phyloP scores from a whole-genome alignment of 2,888 invertebrate species.

The Eilema griseolum region DNA sequence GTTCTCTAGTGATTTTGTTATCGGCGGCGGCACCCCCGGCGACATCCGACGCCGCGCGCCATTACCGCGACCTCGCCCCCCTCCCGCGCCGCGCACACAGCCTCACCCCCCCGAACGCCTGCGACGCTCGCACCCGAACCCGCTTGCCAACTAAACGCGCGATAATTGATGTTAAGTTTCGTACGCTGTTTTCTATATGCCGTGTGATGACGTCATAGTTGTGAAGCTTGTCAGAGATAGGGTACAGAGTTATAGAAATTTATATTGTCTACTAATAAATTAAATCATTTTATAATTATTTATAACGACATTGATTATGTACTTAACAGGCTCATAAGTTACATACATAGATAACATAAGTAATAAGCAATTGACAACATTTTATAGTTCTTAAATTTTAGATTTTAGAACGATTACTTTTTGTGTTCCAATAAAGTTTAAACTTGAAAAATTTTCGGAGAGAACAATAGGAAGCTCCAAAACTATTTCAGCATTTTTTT shows the following conservation, averaged over 20 bases:
- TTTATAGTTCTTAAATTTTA: background rate
- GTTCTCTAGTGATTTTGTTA: conserved; percentile 86
- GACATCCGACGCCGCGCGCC: conserved; percentile 84
- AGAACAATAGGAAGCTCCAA: too few relatives aligned
- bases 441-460: too few relatives aligned
- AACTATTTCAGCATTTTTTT: too few relatives aligned
- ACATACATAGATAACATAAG: too few relatives aligned
- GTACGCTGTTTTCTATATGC: conserved; percentile 27
- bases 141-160: conserved; percentile 54
- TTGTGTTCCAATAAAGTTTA: too few relatives aligned
- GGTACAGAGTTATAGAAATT: background rate
- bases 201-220: conserved; percentile 39
- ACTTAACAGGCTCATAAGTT: background rate
- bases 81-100: conserved; percentile 36
- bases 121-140: conserved; percentile 40
- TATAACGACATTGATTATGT: background rate
- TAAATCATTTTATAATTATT: too few relatives aligned
- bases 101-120: conserved; percentile 40
- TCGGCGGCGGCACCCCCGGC: conserved; percentile 82
- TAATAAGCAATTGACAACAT: too few relatives aligned
- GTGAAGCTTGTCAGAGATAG: conserved; percentile 7
- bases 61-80: conserved; percentile 69
- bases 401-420: background rate
- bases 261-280: background rate
- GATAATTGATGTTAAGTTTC: conserved; percentile 54